These are phyloP conservation scores for Agrotis exclamationis DNA, from an alignment of 2,888 invertebrate species.

Conservation along the genomic window DNA sequence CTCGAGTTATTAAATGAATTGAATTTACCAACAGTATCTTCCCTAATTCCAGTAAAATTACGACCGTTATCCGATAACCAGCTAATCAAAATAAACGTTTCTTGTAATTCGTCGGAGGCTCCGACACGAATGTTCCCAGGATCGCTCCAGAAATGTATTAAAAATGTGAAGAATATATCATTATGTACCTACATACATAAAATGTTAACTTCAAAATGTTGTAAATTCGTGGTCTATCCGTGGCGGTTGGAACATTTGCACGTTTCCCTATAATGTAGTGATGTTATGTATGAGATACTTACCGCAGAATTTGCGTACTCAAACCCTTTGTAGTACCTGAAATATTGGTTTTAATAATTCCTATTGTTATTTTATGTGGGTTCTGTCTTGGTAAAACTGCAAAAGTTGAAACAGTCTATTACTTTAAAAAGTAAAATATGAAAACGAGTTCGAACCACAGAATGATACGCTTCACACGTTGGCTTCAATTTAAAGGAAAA, in stretches of 20 bases:
- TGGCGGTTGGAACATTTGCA: not conserved
- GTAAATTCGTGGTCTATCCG: not conserved
- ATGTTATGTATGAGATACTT: not conserved
- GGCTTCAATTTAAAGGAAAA: too few species aligned
- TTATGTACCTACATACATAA: too few species aligned
- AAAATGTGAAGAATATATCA: too few species aligned
- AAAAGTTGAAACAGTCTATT: not conserved
- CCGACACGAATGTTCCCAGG: not conserved
- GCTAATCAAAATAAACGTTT: slow-evolving; percentile 24
- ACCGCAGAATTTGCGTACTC: slow-evolving; percentile 25
- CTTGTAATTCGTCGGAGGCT: not conserved
- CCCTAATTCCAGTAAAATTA: slow-evolving; percentile 17
- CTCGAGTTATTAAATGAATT: not conserved
- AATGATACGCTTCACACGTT: too few species aligned
- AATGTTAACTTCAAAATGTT: slow-evolving; percentile 1
- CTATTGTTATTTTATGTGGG: slow-evolving; percentile 11
- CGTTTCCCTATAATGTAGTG: not conserved
- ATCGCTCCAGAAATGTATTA: not conserved
- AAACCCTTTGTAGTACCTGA: slow-evolving; percentile 13
- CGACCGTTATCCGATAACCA: slow-evolving; percentile 23
- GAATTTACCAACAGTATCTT: not conserved
- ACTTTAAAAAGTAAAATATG: not conserved
- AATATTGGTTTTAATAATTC: slow-evolving; percentile 16
- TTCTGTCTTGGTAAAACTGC: not conserved
- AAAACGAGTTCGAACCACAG: not conserved